phyloP scores from a whole-genome alignment of 2,888 invertebrate genomes.

The Acanthosepion pharaonis region DNA sequence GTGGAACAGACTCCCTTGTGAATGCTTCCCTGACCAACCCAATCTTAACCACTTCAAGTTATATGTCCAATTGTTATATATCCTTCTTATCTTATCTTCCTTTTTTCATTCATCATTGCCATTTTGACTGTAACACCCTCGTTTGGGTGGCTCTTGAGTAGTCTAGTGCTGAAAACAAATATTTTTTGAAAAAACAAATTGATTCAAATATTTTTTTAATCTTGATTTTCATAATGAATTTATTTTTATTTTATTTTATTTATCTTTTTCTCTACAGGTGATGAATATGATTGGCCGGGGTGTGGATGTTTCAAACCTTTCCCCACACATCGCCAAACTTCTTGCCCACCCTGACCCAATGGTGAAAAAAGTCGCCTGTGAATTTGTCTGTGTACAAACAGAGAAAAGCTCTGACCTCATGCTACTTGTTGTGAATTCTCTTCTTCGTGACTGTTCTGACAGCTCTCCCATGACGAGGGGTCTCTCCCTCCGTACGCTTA shows the following conservation, averaged over 20 bases:
- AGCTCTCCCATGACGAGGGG: slow-evolving; percentile 72
- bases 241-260: slow-evolving; percentile 41
- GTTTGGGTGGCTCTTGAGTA: too few relatives aligned
- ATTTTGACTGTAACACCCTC: too few relatives aligned
- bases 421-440: slow-evolving; percentile 71
- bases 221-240: not conserved
- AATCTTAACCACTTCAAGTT: too few relatives aligned
- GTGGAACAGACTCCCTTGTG: too few relatives aligned
- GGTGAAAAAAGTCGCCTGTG: slow-evolving; percentile 68
- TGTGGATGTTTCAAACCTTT: slow-evolving; percentile 57
- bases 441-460: slow-evolving; percentile 70
- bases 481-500: slow-evolving; percentile 68
- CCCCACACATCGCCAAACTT: slow-evolving; percentile 67
- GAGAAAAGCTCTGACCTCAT: slow-evolving; percentile 62
- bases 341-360: slow-evolving; percentile 67
- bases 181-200: not conserved
- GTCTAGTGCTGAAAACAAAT: too few relatives aligned
- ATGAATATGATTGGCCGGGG: slow-evolving; percentile 53
- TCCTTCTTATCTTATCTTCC: too few relatives aligned
- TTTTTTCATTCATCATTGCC: too few relatives aligned
- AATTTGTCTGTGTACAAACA: slow-evolving; percentile 59
- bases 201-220: not conserved
- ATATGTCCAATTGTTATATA: too few relatives aligned
- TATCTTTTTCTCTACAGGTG: slow-evolving; percentile 76
- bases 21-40: too few relatives aligned